Conservation (phyloP, 2,113 vertebrate species). For the Corythoichthys intestinalis region DNA sequence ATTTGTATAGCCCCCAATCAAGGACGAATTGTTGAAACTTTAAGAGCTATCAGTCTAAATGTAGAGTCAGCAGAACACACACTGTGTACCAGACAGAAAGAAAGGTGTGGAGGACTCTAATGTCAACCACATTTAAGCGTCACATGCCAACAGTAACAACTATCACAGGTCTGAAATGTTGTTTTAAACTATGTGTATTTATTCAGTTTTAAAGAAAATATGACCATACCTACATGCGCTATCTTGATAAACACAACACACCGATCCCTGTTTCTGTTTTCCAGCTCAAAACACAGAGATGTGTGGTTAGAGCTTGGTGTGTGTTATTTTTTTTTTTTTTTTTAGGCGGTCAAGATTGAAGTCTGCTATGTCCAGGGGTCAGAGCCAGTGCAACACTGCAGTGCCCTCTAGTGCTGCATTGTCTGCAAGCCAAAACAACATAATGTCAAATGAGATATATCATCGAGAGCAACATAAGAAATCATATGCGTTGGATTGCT, state of each 20-base stretch:
- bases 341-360: constrained; percentile 49
- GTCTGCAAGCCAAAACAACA: constrained; percentile 15
- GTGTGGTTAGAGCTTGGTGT: constrained; percentile 34
- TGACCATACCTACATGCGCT: constrained; percentile 63
- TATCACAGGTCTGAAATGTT: constrained; percentile 63
- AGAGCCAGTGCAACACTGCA: constrained; percentile 78
- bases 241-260: constrained; percentile 67
- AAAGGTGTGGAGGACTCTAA: constrained; percentile 69
- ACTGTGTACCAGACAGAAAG: constrained; percentile 30
- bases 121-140: constrained; percentile 67
- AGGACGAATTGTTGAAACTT: constrained; percentile 57
- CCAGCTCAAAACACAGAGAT: constrained; percentile 26
- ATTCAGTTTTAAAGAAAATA: constrained; percentile 74
- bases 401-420: constrained; percentile 85
- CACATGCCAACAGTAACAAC: constrained; percentile 74
- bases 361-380: constrained; percentile 66
- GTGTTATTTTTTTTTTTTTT: constrained; percentile 6
- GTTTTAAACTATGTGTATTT: constrained; percentile 75
- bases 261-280: constrained; percentile 61
- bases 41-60: constrained; percentile 21
- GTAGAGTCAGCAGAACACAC: constrained; percentile 60
- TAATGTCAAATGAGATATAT: constrained; percentile 1
- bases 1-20: too few species aligned
- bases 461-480: neutral
- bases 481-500: neutral